Conservation (phyloP, 1,140 invertebrate species). For the Patella vulgata region DNA sequence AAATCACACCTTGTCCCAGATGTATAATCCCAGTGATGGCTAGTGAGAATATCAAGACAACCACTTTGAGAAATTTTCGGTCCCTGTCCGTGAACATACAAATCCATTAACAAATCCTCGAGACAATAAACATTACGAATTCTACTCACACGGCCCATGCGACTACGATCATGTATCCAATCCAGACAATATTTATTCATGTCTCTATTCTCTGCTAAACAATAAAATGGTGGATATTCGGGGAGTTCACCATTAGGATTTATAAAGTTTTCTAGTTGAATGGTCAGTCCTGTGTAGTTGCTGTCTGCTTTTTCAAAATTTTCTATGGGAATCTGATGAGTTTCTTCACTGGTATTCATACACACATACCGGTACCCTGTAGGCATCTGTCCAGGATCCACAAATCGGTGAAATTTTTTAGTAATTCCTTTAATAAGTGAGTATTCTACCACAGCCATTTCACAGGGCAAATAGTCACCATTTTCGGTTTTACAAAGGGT, state of each 20-base stretch:
- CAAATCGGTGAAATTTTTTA: constrained; percentile 54
- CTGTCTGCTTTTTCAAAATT: constrained; percentile 47
- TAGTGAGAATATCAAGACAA: constrained; percentile 27
- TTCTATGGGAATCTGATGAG: constrained; percentile 55
- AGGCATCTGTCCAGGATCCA: constrained; percentile 48
- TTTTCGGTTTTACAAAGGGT: constrained; percentile 56
- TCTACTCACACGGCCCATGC: constrained; percentile 14
- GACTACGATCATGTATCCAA: constrained; percentile 37
- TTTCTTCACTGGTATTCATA: constrained; percentile 49
- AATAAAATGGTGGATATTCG: constrained; percentile 53
- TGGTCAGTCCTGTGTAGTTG: constrained; percentile 53
- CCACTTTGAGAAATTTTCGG: constrained; percentile 16
- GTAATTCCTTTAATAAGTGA: constrained; percentile 53
- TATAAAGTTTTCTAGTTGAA: constrained; percentile 55
- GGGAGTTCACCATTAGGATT: constrained; percentile 48
- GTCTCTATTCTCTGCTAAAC: constrained; percentile 37
- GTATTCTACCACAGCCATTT: constrained; percentile 57
- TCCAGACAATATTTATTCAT: constrained; percentile 37
- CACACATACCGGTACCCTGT: constrained; percentile 46
- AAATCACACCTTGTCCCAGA: constrained; percentile 36
- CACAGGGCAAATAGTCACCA: constrained; percentile 54
- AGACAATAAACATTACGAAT: constrained; percentile 33
- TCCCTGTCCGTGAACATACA: constrained; percentile 27
- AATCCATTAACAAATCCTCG: constrained; percentile 33
- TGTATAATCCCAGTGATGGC: constrained; percentile 39